phyloP scores from a whole-genome alignment of 1,140 invertebrate genomes.

The Trichonephila clavata region DNA sequence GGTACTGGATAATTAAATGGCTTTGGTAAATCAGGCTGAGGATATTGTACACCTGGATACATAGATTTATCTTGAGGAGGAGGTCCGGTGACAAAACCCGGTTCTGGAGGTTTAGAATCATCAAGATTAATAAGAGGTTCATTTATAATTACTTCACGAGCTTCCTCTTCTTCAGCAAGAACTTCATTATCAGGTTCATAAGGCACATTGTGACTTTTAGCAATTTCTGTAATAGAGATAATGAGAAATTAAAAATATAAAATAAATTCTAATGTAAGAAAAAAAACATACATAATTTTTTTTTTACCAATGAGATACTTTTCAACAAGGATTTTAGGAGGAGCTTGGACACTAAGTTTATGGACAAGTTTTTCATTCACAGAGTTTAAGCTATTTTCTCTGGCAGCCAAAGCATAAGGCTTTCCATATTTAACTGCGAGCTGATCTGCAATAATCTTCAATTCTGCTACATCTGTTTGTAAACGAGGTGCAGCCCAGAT shows the following conservation, averaged over 20 bases:
- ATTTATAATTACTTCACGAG: slow-evolving; percentile 35
- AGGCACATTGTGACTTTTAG: slow-evolving; percentile 94
- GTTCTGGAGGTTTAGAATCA: slow-evolving; percentile 54
- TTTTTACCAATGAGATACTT: slow-evolving; percentile 88
- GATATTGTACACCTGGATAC: slow-evolving; percentile 71
- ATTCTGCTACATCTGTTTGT: slow-evolving; percentile 83
- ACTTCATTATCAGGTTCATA: slow-evolving; percentile 95
- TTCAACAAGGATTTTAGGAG: slow-evolving; percentile 97
- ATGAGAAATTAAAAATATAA: background rate
- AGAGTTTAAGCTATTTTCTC: slow-evolving; percentile 88
- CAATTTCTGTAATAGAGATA: slow-evolving; percentile 88
- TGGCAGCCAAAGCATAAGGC: slow-evolving; percentile 92
- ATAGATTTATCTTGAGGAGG: slow-evolving; percentile 51
- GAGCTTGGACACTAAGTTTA: slow-evolving; percentile 97
- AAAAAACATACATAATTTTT: background rate
- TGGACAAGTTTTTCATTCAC: slow-evolving; percentile 98
- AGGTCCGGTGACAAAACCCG: slow-evolving; percentile 61
- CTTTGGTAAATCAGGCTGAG: slow-evolving; percentile 66
- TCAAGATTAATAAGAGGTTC: slow-evolving; percentile 59
- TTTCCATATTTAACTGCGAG: slow-evolving; percentile 96
- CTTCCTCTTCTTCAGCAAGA: slow-evolving; percentile 88
- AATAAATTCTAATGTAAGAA: slow-evolving; percentile 71
- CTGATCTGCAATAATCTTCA: slow-evolving; percentile 96
- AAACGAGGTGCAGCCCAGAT: slow-evolving; percentile 97
- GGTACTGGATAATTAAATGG: slow-evolving; percentile 72